Percentiles rank a stretch among this genome's conserved stretches.
Conservation (phyloP, 2,113 vertebrate genomes). For the Eulacestoma nigropectus region DNA sequence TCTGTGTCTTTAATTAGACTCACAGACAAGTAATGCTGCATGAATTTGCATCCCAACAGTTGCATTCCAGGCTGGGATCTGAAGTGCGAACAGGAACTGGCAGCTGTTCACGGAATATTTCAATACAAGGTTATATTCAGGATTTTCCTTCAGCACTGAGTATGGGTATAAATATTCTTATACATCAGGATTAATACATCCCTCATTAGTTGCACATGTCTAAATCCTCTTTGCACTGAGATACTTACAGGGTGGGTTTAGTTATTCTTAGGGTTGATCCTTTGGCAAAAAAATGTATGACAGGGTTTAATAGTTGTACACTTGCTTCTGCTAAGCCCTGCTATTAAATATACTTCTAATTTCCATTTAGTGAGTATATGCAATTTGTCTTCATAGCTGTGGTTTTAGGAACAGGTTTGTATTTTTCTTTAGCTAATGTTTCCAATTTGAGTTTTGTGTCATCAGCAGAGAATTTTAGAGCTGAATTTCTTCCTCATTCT, state of each 20-base stretch:
- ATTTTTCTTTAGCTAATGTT: constrained; percentile 11
- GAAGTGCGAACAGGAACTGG: neutral
- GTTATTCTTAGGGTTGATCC: constrained; percentile 21
- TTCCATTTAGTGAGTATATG: neutral
- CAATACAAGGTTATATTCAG: neutral
- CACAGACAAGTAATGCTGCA: neutral
- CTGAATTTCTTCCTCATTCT: constrained; percentile 34
- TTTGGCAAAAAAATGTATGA: neutral
- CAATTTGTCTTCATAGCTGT: constrained; percentile 29
- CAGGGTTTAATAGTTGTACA: neutral
- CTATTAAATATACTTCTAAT: constrained; percentile 28
- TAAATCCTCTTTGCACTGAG: neutral
- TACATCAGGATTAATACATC: neutral
- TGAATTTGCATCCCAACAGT: neutral
- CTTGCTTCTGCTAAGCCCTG: neutral
- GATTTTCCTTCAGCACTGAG: neutral
- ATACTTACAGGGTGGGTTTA: neutral
- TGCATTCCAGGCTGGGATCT: neutral
- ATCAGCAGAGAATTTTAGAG: neutral
- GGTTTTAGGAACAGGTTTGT: neutral
- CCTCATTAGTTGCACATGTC: neutral
- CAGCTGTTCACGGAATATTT: neutral
- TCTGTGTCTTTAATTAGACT: neutral
- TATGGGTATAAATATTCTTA: neutral
- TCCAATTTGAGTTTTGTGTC: constrained; percentile 10